Evolutionary conservation across 2,113 vertebrate genomes (phyloP).

Genomic region (Alectura lathami): DNA sequence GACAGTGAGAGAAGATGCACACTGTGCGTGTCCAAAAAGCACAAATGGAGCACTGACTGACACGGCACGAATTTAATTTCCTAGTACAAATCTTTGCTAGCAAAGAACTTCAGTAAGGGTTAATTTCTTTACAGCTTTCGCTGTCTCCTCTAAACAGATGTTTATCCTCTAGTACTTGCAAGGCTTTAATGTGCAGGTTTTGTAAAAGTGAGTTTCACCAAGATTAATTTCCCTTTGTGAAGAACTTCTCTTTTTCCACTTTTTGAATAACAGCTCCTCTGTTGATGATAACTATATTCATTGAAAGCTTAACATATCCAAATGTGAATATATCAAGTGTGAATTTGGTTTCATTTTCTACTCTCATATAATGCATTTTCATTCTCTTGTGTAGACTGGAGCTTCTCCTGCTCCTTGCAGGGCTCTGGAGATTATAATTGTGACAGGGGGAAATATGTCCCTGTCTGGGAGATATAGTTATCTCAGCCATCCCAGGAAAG

Average conservation of each 20-base stretch:
- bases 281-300: not conserved
- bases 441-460: not conserved
- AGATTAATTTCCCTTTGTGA: not conserved
- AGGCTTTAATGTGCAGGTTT: not conserved
- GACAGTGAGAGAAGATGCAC: accelerated
- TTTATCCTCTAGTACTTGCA: not conserved
- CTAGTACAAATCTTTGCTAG: not conserved
- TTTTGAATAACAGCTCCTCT: not conserved
- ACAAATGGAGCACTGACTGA: not conserved
- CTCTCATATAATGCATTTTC: not conserved
- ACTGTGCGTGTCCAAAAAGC: not conserved
- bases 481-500: not conserved
- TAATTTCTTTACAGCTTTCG: not conserved
- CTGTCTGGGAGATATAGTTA: not conserved
- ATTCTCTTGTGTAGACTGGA: not conserved
- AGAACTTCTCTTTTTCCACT: not conserved
- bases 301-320: not conserved
- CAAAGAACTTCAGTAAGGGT: not conserved
- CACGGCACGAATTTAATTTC: no score
- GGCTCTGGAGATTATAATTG: not conserved
- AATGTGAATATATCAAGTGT: not conserved
- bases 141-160: not conserved
- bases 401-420: not conserved
- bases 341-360: not conserved
- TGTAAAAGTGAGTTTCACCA: not conserved